Evolutionary conservation across 2,797 vertebrate genomes (phyloP).

Genomic region (Xenopus petersii): DNA sequence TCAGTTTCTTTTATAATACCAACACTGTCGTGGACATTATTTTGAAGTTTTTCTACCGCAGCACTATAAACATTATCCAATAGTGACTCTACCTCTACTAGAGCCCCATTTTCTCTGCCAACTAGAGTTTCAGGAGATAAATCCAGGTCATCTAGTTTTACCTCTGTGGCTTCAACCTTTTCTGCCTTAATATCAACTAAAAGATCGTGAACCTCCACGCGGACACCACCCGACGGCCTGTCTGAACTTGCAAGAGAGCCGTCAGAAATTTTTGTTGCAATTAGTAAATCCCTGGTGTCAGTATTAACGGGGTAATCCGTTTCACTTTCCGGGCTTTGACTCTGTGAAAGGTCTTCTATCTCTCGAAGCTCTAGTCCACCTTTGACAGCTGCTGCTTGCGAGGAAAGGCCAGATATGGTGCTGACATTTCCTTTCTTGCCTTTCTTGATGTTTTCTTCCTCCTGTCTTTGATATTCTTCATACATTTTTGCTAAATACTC

Average conservation of each 20-base stretch:
- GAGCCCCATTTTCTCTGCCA: constrained; percentile 82
- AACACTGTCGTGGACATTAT: constrained; percentile 74
- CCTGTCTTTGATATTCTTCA: constrained; percentile 98
- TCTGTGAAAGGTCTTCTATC: constrained; percentile 91
- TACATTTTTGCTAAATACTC: constrained; percentile 99
- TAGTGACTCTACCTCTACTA: constrained; percentile 93
- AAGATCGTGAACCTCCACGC: constrained; percentile 95
- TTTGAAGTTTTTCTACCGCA: constrained; percentile 91
- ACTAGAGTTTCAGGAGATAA: constrained; percentile 89
- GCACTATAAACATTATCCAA: constrained; percentile 92
- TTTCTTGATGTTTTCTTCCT: constrained; percentile 98
- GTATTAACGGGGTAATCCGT: constrained; percentile 87
- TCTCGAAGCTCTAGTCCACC: constrained; percentile 88
- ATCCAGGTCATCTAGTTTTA: constrained; percentile 96
- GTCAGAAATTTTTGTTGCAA: constrained; percentile 82
- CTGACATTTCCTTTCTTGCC: constrained; percentile 97
- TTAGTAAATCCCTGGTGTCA: constrained; percentile 85
- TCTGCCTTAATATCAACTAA: constrained; percentile 98
- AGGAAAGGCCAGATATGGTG: constrained; percentile 95
- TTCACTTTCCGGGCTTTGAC: constrained; percentile 96
- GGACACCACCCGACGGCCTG: constrained; percentile 75
- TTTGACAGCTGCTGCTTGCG: constrained; percentile 84
- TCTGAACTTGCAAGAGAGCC: constrained; percentile 75
- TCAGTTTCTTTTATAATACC: constrained; percentile 82
- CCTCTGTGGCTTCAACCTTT: constrained; percentile 97